phyloP scores from a whole-genome alignment of 2,113 vertebrate species.

The Melanotaenia duboulayi region DNA sequence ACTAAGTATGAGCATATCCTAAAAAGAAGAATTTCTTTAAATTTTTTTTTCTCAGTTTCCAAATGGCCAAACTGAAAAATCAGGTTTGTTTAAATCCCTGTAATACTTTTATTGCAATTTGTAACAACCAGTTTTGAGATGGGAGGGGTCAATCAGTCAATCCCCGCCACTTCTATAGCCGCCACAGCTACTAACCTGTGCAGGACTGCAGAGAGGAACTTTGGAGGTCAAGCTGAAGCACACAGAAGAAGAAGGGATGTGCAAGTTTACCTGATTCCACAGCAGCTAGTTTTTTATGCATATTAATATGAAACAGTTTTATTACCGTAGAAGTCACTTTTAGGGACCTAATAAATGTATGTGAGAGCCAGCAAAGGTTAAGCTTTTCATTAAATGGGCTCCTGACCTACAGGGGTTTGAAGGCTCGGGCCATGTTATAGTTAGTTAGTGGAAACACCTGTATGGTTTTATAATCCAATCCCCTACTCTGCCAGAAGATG shows the following conservation, averaged over 20 bases:
- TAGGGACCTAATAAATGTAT: neutral
- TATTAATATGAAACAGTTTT: neutral
- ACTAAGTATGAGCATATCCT: neutral
- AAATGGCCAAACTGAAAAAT: neutral
- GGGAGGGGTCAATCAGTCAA: neutral
- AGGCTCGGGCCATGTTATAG: no score
- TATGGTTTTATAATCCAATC: neutral
- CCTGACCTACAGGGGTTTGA: neutral
- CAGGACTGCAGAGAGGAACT: neutral
- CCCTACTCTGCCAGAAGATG: slow-evolving; percentile 3
- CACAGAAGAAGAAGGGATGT: neutral
- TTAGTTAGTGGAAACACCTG: neutral
- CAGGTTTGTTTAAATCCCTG: neutral
- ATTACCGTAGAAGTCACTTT: neutral
- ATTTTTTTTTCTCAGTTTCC: neutral
- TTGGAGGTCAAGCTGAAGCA: neutral
- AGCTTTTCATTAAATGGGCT: neutral
- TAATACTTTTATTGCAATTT: neutral
- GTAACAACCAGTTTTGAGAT: neutral
- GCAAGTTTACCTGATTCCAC: neutral
- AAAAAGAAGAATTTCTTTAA: neutral
- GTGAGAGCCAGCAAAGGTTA: neutral
- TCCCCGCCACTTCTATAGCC: neutral
- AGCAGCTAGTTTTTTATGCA: neutral
- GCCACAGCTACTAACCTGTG: neutral